phyloP scores from a whole-genome alignment of 2,888 invertebrate species.

The Pecten maximus region DNA sequence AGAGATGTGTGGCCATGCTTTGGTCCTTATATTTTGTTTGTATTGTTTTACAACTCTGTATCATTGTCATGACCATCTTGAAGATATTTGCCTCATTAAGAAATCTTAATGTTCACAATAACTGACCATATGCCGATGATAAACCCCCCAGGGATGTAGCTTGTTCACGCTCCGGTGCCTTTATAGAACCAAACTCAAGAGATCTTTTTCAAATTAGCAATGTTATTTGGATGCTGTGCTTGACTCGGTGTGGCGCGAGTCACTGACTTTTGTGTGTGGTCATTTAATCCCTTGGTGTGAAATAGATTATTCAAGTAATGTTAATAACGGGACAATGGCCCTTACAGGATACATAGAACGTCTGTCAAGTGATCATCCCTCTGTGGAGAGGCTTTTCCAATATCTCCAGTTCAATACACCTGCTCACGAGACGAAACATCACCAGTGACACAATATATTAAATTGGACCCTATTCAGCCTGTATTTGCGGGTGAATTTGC shows the following conservation, averaged over 20 bases:
- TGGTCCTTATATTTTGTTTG: slow-evolving; percentile 18
- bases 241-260: slow-evolving; percentile 2
- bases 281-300: slow-evolving; percentile 15
- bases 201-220: slow-evolving; percentile 32
- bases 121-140: slow-evolving; percentile 2
- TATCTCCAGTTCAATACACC: slow-evolving; percentile 10
- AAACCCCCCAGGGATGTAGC: background rate
- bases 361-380: slow-evolving; percentile 21
- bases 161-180: background rate
- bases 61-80: slow-evolving; percentile 20
- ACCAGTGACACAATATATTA: slow-evolving; percentile 32
- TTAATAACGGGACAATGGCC: slow-evolving; percentile 24
- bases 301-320: slow-evolving; percentile 32
- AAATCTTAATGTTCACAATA: slow-evolving; percentile 27
- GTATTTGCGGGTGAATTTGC: slow-evolving; percentile 28
- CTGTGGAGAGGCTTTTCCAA: background rate
- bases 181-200: background rate
- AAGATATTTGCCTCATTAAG: slow-evolving; percentile 30
- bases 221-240: slow-evolving; percentile 20
- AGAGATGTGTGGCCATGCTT: background rate
- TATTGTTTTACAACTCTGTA: background rate
- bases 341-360: background rate
- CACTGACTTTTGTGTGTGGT: slow-evolving; percentile 30
- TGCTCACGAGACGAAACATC: background rate
- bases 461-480: background rate